Percentiles rank a stretch among this genome's conserved stretches.
Conservation (phyloP, 2,797 vertebrate genomes). For the Ceryle rudis region DNA sequence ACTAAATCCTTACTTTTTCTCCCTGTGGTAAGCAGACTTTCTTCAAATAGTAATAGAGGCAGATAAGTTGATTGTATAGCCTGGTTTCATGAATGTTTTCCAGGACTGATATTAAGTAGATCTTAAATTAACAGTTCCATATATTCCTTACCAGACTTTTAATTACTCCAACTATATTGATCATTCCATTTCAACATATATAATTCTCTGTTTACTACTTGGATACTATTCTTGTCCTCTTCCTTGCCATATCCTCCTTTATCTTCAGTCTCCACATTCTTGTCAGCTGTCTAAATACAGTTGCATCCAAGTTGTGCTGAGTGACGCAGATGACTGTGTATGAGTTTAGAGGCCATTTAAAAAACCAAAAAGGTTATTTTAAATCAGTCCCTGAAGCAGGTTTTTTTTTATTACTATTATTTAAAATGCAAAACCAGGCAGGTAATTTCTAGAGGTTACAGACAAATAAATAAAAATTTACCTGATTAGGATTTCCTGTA, state of each 20-base stretch:
- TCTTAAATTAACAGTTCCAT: background rate
- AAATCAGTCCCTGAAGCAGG: background rate
- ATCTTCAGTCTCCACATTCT: background rate
- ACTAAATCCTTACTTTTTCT: background rate
- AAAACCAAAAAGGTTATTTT: background rate
- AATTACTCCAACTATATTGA: background rate
- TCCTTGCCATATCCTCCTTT: background rate
- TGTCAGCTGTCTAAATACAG: slow-evolving; percentile 28
- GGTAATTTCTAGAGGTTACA: background rate
- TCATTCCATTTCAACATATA: background rate
- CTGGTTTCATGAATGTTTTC: background rate
- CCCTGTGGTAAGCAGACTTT: background rate
- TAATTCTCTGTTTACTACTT: background rate
- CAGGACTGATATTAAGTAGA: background rate
- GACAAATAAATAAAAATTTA: background rate
- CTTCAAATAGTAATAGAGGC: background rate
- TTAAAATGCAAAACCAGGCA: background rate
- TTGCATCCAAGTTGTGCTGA: slow-evolving; percentile 3
- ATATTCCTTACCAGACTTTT: background rate
- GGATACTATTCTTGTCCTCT: background rate
- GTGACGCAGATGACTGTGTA: background rate
- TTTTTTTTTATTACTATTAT: background rate
- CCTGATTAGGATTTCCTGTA: background rate
- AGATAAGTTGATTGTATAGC: background rate
- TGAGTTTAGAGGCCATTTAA: background rate